Evolutionary conservation across 2,797 vertebrate species (phyloP).

Genomic region (Amphiprion clarkii): DNA sequence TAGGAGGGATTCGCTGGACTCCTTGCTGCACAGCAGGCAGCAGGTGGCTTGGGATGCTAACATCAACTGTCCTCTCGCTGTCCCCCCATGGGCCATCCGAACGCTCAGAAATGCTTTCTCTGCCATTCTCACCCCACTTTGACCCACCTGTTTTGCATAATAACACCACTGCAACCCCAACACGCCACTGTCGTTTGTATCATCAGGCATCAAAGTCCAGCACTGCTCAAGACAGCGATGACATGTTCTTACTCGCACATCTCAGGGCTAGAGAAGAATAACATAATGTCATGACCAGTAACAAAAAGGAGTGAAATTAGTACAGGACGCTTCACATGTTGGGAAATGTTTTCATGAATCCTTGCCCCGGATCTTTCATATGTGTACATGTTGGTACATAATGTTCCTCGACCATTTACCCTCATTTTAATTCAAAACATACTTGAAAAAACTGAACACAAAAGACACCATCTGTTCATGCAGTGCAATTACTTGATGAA

Average conservation of each 20-base stretch:
- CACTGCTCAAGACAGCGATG: conserved; percentile 41
- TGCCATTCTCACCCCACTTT: conserved; percentile 44
- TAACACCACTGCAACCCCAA: conserved; percentile 53
- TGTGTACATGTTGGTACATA: conserved; percentile 5
- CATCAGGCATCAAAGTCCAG: conserved; percentile 50
- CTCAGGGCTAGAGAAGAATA: conserved; percentile 17
- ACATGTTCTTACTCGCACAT: conserved; percentile 8
- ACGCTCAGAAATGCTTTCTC: conserved; percentile 52
- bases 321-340: not conserved
- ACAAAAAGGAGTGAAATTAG: not conserved
- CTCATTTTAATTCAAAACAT: conserved; percentile 36
- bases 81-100: conserved; percentile 59
- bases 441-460: conserved; percentile 42
- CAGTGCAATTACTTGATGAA: conserved; percentile 34
- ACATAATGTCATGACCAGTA: not conserved
- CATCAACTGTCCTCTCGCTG: conserved; percentile 65
- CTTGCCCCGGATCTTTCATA: conserved; percentile 3
- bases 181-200: conserved; percentile 51
- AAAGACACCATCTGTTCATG: conserved; percentile 40
- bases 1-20: conserved; percentile 67
- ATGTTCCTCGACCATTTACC: conserved; percentile 24
- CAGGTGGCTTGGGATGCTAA: conserved; percentile 78
- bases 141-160: conserved; percentile 69
- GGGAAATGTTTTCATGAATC: conserved; percentile 14
- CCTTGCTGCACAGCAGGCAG: conserved; percentile 64